Conservation (phyloP, 1,140 invertebrate species). For the Drosophila repletoides region DNA sequence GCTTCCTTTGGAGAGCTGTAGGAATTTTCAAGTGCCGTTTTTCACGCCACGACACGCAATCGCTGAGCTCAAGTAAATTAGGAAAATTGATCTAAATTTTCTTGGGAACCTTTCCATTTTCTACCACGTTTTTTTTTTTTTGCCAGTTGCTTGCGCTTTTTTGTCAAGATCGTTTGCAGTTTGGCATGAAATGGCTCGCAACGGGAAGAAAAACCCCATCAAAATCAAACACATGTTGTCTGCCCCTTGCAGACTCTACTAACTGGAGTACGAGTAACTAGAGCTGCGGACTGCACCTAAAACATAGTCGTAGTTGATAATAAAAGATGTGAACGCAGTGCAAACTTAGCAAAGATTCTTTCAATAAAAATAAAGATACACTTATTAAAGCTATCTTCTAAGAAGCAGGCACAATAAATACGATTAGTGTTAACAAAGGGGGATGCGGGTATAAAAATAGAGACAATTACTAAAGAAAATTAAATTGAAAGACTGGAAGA, state of each 20-base stretch:
- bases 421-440: too few species aligned
- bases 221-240: conserved; percentile 46
- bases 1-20: conserved; percentile 24
- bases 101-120: conserved; percentile 73
- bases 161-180: conserved; percentile 45
- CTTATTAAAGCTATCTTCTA: too few species aligned
- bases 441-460: too few species aligned
- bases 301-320: neutral
- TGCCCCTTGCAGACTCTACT: neutral
- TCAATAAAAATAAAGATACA: neutral
- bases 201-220: conserved; percentile 3
- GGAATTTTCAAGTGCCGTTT: conserved; percentile 75
- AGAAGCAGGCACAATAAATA: too few species aligned
- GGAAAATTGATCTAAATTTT: conserved; percentile 81
- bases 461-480: too few species aligned
- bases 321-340: neutral
- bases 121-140: conserved; percentile 9
- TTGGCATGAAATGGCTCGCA: neutral
- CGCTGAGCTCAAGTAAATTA: conserved; percentile 76
- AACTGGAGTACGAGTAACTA: conserved; percentile 10
- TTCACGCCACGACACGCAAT: conserved; percentile 80
- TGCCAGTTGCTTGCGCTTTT: conserved; percentile 16
- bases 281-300: neutral
- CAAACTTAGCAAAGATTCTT: neutral
- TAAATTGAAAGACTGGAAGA: too few species aligned